Conservation (phyloP, 1,140 invertebrate species). For the Nephila pilipes region DNA sequence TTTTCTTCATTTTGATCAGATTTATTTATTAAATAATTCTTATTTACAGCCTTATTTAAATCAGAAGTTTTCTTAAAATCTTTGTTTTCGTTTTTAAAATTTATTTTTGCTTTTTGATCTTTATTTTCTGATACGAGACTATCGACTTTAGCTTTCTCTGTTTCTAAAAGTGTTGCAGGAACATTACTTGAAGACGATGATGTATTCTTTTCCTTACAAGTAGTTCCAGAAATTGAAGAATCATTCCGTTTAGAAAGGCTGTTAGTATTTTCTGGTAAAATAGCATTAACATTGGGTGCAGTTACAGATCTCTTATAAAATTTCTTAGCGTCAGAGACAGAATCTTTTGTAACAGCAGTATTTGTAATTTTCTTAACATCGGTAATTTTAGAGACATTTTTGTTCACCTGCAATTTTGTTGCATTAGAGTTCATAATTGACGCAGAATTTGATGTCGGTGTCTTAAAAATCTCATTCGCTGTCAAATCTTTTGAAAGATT, state of each 20-base stretch:
- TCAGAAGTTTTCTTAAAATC: neutral
- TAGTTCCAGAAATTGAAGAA: neutral
- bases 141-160: too few species aligned
- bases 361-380: neutral
- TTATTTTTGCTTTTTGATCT: neutral
- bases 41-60: neutral
- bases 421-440: neutral
- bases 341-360: neutral
- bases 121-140: neutral
- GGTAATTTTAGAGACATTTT: neutral
- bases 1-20: too few species aligned
- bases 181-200: slow-evolving; percentile 6
- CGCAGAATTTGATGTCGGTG: neutral
- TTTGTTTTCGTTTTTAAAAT: neutral
- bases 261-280: neutral
- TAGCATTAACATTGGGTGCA: slow-evolving; percentile 9
- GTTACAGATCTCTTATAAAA: slow-evolving; percentile 56
- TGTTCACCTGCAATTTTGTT: neutral
- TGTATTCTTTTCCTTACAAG: neutral
- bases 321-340: neutral
- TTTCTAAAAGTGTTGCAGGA: slow-evolving; percentile 40
- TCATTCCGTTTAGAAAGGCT: neutral
- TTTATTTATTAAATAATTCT: neutral
- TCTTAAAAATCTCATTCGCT: neutral
- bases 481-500: neutral